Evolutionary conservation across 1,140 invertebrate genomes (phyloP).

Genomic region (Eurosta solidaginis): DNA sequence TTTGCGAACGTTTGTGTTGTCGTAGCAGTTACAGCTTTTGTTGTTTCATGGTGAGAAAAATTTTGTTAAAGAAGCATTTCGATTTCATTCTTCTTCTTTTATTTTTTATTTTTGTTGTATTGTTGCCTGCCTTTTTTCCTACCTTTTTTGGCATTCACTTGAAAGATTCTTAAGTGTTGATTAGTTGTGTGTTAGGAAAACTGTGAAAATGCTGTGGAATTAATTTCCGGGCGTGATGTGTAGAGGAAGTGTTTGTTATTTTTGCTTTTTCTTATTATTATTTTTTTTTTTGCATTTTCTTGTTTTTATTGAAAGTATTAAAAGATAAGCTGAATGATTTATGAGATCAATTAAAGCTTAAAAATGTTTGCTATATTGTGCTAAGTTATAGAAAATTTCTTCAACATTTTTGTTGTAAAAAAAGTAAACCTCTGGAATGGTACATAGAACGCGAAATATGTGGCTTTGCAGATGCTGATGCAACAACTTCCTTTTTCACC

Average conservation of each 20-base stretch:
- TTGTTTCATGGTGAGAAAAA: conserved; percentile 25
- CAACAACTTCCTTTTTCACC: too few species aligned
- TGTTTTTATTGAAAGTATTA: too few species aligned
- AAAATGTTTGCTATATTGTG: not conserved
- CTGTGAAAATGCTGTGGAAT: conserved; percentile 5
- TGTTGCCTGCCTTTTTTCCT: too few species aligned
- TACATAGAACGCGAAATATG: too few species aligned
- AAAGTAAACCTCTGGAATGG: too few species aligned
- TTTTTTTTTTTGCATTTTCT: not conserved
- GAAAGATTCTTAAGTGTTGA: conserved; percentile 13
- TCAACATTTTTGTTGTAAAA: too few species aligned
- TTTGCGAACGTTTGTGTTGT: not conserved
- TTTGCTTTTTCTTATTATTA: not conserved
- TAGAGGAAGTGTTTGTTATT: not conserved
- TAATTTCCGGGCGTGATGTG: conserved; percentile 1
- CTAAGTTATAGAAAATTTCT: not conserved
- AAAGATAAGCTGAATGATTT: conserved; percentile 20
- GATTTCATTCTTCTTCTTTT: too few species aligned
- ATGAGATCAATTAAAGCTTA: not conserved
- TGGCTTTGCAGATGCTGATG: too few species aligned
- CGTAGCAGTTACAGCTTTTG: not conserved
- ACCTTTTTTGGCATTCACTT: not conserved
- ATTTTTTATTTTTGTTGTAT: too few species aligned
- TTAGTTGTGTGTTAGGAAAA: conserved; percentile 20
- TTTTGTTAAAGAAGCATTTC: conserved; percentile 20